Percentiles rank a stretch among this genome's conserved stretches.
Conservation (phyloP, 2,888 invertebrate genomes). For the Epistrophe grossulariae region DNA sequence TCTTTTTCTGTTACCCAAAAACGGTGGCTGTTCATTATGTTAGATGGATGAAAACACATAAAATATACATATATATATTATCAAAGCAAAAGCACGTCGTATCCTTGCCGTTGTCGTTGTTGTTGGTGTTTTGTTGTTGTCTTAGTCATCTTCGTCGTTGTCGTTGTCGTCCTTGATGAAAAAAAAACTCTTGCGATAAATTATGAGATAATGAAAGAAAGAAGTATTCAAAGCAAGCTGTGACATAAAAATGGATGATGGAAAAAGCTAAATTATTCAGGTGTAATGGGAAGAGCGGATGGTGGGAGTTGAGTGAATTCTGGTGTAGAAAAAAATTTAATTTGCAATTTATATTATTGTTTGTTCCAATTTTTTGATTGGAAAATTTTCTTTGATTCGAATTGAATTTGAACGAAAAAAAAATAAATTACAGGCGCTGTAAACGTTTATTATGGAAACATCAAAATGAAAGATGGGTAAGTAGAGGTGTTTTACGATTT, state of each 20-base stretch:
- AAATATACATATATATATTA: conserved; percentile 24
- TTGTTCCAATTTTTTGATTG: background rate
- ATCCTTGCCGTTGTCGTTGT: too few relatives aligned
- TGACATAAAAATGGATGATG: conserved; percentile 5
- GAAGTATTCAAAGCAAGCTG: conserved; percentile 16
- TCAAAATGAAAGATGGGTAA: background rate
- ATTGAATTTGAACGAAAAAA: background rate
- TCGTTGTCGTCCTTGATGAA: conserved; percentile 30
- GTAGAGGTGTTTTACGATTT: background rate
- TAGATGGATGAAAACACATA: conserved; percentile 33
- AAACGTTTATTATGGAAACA: conserved; percentile 6
- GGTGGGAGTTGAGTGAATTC: too few relatives aligned
- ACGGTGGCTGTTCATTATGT: conserved; percentile 40
- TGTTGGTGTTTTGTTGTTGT: background rate
- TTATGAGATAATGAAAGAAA: conserved; percentile 40
- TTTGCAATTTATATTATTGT: conserved; percentile 23
- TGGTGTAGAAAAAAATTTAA: background rate
- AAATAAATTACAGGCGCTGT: background rate
- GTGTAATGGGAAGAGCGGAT: too few relatives aligned
- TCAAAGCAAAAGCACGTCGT: conserved; percentile 9
- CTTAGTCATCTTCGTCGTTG: background rate
- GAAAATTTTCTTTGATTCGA: conserved; percentile 23
- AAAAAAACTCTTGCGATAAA: conserved; percentile 30
- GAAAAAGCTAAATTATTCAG: conserved; percentile 16
- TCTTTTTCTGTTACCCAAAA: background rate